Base-by-base conservation (phyloP, 1,140 invertebrate species). In the Gonatopus flavifemur region DNA sequence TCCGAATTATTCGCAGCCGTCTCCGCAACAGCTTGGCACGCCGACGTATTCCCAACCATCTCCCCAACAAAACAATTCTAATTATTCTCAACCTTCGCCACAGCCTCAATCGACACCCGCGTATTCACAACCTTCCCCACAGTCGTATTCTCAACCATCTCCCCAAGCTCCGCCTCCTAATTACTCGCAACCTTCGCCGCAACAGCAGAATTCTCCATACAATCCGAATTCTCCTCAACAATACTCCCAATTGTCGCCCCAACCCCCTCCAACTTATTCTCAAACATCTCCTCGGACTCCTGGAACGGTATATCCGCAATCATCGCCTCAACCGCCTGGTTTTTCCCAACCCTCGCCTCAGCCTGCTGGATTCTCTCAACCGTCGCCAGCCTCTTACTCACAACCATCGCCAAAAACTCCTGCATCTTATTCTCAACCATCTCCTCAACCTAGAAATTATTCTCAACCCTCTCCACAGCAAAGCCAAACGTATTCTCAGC, bases 361-460 rank as follows among this genome's bases (percentile, higher is more conserved):
- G 16, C 20, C 44, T 12, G 35, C 39, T 7, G 59, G 56, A 19
- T 64, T 63, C 53, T 57, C 67, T 2, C 71, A 75, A 49, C 52
- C 65, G 5, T 60, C 58, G 7, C 50, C 52, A 0, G 44, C 64
- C 19, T 60, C 35, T 47, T 75, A 67, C 38, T 66, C 70, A 0
- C 73, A 76, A 42, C 55, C 65, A 2, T 77, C 74, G 4, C 73
- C 73, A 3, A 70, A 74, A 30, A 59, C 71, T 7, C 52, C 61
- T 3, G 49, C 52, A 1, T 33, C 55, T 15, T 70, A 67, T 1
- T 68, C 66, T 2, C 65, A 67, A 19, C 42, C 57, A 0, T 66
- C 66, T 9, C 64, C 66, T 2, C 66, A 68, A 21, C 50, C 48
- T 9, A 40, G 57, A 20, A 70, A 55, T 44, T 73, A 69, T 48